Percentiles rank a stretch among this genome's conserved stretches.
These are phyloP conservation scores for Nasonia vitripennis DNA, from an alignment of 1,140 invertebrate species.

Conservation along the genomic window DNA sequence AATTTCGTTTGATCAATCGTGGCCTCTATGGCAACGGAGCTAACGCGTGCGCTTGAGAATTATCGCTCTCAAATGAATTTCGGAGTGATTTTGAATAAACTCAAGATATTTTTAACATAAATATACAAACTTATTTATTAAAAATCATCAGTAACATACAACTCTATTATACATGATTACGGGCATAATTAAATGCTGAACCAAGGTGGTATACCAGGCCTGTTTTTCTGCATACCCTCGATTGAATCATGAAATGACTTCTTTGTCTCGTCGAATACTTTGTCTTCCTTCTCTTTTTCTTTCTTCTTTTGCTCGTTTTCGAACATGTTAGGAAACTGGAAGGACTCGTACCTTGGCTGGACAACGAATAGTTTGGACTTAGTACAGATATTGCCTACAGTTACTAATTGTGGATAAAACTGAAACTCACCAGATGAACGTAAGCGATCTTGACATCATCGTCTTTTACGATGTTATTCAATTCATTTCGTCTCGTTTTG, in stretches of 20 bases:
- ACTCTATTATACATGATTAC: not conserved
- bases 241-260: constrained; percentile 72
- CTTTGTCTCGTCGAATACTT: constrained; percentile 73
- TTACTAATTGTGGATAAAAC: not conserved
- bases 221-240: constrained; percentile 71
- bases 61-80: not conserved
- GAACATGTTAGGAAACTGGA: constrained; percentile 78
- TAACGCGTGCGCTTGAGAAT: not conserved
- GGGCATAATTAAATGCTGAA: constrained; percentile 61
- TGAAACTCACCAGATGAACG: constrained; percentile 84
- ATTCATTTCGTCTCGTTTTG: constrained; percentile 72
- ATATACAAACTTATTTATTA: constrained; percentile 25
- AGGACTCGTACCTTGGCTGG: constrained; percentile 76
- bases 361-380: constrained; percentile 40
- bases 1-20: constrained; percentile 65
- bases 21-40: constrained; percentile 27
- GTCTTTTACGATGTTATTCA: constrained; percentile 84
- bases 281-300: constrained; percentile 74
- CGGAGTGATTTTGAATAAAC: not conserved
- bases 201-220: constrained; percentile 79
- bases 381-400: not conserved
- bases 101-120: not conserved
- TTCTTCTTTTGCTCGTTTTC: constrained; percentile 62
- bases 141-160: not conserved
- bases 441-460: constrained; percentile 90